phyloP scores from a whole-genome alignment of 2,113 vertebrate genomes.

The Macquaria ambigua region DNA sequence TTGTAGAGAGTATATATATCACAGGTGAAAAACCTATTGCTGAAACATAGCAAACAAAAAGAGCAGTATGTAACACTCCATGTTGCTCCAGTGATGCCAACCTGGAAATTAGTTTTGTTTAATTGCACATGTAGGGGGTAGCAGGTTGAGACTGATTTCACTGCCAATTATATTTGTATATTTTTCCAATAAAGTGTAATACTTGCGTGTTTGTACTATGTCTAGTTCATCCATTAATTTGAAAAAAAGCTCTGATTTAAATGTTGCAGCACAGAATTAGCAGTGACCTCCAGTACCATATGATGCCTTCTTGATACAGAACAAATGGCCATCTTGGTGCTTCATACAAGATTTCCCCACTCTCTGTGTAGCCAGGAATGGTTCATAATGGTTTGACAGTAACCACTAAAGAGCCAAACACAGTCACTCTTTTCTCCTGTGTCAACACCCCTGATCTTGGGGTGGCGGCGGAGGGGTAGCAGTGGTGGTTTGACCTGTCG shows the following conservation, averaged over 20 bases:
- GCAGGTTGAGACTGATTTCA: not conserved
- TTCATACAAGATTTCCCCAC: not conserved
- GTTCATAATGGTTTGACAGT: conserved; percentile 45
- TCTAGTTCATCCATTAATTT: not conserved
- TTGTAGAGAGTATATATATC: not conserved
- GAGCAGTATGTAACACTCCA: not conserved
- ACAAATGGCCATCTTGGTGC: conserved; percentile 16
- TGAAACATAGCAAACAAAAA: not conserved
- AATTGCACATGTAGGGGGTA: not conserved
- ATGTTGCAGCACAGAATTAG: not conserved
- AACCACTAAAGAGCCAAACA: conserved; percentile 64
- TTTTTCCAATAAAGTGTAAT: not conserved
- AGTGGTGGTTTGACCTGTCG: conserved; percentile 61
- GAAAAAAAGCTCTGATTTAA: not conserved
- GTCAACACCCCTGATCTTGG: conserved; percentile 63
- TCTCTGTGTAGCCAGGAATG: conserved; percentile 26
- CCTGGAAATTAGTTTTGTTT: too few relatives aligned
- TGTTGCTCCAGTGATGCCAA: not conserved
- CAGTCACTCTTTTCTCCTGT: conserved; percentile 49
- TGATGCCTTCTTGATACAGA: not conserved
- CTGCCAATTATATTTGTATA: not conserved
- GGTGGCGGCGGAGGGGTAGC: conserved; percentile 31
- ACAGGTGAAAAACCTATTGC: not conserved
- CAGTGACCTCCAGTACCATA: not conserved
- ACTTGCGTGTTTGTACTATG: not conserved